Percentiles rank a stretch among this genome's conserved stretches.
phyloP scores from a whole-genome alignment of 2,113 vertebrate species.

The Microcebus murinus region DNA sequence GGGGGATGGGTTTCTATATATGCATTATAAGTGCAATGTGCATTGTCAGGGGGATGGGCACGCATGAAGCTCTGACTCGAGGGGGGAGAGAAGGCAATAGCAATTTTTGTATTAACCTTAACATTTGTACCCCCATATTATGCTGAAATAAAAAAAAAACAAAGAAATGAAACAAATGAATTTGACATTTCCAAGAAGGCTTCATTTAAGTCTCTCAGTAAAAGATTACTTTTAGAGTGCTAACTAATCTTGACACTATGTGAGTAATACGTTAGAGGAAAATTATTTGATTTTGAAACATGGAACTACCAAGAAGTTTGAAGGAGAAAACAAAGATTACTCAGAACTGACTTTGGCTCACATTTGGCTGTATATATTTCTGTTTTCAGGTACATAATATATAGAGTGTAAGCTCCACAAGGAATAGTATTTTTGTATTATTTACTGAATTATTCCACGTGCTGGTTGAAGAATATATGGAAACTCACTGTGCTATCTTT shows the following conservation, averaged over 20 bases:
- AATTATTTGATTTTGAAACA: slow-evolving; percentile 43
- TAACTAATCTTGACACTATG: neutral
- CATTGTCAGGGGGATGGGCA: too few species aligned
- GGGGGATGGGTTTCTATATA: too few species aligned
- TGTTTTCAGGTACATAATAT: neutral
- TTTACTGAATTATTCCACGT: slow-evolving; percentile 35
- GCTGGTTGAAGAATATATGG: neutral
- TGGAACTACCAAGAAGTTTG: neutral
- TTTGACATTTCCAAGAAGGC: neutral
- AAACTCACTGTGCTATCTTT: neutral
- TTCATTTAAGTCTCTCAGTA: slow-evolving; percentile 36
- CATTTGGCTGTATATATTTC: neutral
- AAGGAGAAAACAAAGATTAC: slow-evolving; percentile 27
- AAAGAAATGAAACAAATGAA: neutral
- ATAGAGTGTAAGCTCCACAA: neutral
- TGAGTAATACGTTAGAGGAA: neutral
- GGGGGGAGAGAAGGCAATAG: too few species aligned
- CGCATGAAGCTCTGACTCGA: too few species aligned
- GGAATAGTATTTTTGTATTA: slow-evolving; percentile 19
- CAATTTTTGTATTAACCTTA: too few species aligned
- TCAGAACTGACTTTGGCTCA: neutral
- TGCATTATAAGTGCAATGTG: too few species aligned
- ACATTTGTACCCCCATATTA: too few species aligned
- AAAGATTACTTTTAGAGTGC: neutral
- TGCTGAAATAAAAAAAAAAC: too few species aligned